phyloP scores from a whole-genome alignment of 64 coral and sea anemone species.

The Catalaphyllia jardinei region DNA sequence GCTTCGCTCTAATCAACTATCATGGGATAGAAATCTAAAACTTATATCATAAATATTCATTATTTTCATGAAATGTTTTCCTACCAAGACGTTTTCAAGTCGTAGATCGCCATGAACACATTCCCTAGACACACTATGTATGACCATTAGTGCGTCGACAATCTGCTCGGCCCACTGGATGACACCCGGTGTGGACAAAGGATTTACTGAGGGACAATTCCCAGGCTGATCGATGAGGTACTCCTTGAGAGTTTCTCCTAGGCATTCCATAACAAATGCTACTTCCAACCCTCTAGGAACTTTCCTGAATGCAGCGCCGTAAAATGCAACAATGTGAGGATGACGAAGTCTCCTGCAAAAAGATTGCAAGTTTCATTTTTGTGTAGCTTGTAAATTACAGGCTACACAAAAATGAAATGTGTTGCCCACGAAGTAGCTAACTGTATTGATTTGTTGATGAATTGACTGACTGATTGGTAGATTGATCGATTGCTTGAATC shows the following conservation, averaged over 20 bases:
- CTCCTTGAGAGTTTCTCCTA: neutral
- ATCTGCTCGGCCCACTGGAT: neutral
- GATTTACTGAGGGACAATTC: neutral
- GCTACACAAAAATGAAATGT: too few relatives aligned
- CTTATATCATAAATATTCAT: too few relatives aligned
- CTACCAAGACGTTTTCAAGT: neutral
- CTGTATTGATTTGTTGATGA: neutral
- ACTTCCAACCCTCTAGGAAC: neutral
- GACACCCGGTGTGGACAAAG: neutral
- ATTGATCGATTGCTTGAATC: neutral
- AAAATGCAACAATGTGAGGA: conserved; percentile 2
- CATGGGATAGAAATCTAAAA: too few relatives aligned
- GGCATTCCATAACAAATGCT: neutral
- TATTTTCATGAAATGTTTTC: neutral
- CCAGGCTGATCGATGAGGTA: neutral
- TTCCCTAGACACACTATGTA: neutral
- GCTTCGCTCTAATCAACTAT: too few relatives aligned
- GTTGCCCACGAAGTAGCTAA: too few relatives aligned
- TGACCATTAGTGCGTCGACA: neutral
- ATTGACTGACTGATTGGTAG: neutral
- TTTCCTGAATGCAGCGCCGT: neutral
- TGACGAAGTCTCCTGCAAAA: neutral
- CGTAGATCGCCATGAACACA: conserved; percentile 8
- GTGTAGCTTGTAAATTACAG: too few relatives aligned
- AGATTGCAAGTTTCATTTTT: too few relatives aligned